Evolutionary conservation across 2,113 vertebrate species (phyloP).

Genomic region (Physeter macrocephalus): DNA sequence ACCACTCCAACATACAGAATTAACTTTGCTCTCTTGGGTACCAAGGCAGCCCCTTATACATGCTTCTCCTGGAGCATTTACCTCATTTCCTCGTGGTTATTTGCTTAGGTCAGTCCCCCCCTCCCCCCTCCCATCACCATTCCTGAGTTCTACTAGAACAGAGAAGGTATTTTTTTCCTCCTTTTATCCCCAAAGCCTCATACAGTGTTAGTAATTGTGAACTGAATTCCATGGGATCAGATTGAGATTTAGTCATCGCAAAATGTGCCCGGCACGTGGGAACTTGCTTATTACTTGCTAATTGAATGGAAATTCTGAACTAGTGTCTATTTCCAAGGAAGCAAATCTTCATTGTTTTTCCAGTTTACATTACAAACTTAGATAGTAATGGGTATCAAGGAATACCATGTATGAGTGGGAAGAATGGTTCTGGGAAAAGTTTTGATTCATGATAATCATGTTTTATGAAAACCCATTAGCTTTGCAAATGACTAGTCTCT

Average conservation of each 20-base stretch:
- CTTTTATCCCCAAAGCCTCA: background rate
- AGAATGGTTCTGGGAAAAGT: background rate
- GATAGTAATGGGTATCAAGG: background rate
- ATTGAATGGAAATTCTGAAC: background rate
- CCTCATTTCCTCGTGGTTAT: background rate
- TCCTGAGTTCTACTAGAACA: background rate
- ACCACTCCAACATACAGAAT: background rate
- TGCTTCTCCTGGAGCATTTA: background rate
- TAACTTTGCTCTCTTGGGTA: background rate
- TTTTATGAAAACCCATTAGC: background rate
- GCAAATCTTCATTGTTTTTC: background rate
- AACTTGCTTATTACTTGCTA: constrained; percentile 5
- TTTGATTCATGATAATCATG: background rate
- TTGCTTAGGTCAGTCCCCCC: background rate
- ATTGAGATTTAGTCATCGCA: background rate
- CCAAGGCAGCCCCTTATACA: background rate
- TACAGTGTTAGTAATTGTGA: background rate
- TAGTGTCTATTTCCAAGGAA: constrained; percentile 17
- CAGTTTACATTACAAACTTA: background rate
- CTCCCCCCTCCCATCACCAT: background rate
- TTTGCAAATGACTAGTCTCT: background rate
- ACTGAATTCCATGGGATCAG: background rate
- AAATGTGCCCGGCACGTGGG: background rate
- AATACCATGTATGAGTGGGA: background rate
- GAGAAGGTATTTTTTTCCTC: background rate